Conservation (phyloP, 2,888 invertebrate genomes). For the Luperina testacea region DNA sequence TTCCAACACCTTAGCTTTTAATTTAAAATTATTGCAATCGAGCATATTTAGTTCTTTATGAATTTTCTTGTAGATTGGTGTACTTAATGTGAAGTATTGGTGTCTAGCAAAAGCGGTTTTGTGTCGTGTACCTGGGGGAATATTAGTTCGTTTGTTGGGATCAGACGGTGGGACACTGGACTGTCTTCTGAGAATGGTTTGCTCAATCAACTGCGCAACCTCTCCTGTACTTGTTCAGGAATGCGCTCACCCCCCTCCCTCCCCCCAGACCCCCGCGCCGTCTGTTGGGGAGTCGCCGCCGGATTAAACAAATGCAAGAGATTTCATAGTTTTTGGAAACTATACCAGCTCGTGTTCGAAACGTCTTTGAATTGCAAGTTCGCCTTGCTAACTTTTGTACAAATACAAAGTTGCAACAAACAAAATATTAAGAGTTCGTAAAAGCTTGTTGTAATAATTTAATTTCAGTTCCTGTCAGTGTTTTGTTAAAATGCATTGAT, state of each 20-base stretch:
- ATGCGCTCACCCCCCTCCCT: background rate
- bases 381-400: background rate
- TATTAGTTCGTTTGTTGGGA: no score
- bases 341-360: background rate
- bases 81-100: no score
- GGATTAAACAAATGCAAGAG: conserved; percentile 29
- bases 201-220: background rate
- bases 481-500: background rate
- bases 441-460: background rate
- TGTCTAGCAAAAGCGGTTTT: no score
- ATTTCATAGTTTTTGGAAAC: conserved; percentile 21
- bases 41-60: background rate
- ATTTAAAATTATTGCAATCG: background rate
- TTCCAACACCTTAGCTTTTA: background rate
- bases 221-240: background rate
- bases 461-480: background rate
- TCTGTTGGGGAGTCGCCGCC: background rate
- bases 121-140: no score
- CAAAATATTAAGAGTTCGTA: background rate
- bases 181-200: no score
- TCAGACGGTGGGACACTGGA: no score
- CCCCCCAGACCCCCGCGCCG: no score
- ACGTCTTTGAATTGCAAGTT: background rate
- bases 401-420: conserved; percentile 6
- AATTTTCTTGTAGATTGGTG: no score